These are phyloP conservation scores for Apodemia mormo DNA, from an alignment of 2,888 invertebrate species.

Conservation along the genomic window DNA sequence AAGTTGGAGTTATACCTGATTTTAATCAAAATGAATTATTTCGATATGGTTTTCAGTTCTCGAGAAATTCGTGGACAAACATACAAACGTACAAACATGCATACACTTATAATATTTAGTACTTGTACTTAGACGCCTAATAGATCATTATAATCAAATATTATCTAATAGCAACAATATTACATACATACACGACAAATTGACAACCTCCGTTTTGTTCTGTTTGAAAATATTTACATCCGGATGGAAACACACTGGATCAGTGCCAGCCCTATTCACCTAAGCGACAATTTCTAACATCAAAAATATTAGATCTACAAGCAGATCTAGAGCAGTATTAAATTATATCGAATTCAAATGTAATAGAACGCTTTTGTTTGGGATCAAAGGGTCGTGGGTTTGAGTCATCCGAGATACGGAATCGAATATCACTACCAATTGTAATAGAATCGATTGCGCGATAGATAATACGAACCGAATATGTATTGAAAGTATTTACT, in stretches of 20 bases:
- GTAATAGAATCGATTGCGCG: constrained; percentile 7
- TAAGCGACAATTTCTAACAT: constrained; percentile 14
- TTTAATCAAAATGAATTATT: no score
- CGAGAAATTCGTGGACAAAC: no score
- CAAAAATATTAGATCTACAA: constrained; percentile 18
- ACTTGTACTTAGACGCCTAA: no score
- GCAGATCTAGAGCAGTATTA: constrained; percentile 13
- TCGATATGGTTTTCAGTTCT: no score
- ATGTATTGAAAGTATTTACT: constrained; percentile 1
- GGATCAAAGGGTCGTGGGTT: constrained; percentile 14
- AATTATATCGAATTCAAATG: constrained; percentile 17
- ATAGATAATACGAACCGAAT: background rate
- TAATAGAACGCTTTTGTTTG: constrained; percentile 17
- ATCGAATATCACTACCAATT: constrained; percentile 3
- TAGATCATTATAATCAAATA: no score
- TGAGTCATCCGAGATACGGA: constrained; percentile 15
- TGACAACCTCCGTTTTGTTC: no score
- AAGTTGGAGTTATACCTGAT: no score
- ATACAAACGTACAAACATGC: no score
- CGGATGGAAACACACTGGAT: background rate
- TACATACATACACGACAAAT: no score
- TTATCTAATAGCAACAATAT: no score
- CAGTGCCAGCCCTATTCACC: constrained; percentile 10
- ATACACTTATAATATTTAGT: no score
- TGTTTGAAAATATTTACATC: no score